Conservation (phyloP, 1,140 invertebrate genomes). For the Drosophila asahinai region DNA sequence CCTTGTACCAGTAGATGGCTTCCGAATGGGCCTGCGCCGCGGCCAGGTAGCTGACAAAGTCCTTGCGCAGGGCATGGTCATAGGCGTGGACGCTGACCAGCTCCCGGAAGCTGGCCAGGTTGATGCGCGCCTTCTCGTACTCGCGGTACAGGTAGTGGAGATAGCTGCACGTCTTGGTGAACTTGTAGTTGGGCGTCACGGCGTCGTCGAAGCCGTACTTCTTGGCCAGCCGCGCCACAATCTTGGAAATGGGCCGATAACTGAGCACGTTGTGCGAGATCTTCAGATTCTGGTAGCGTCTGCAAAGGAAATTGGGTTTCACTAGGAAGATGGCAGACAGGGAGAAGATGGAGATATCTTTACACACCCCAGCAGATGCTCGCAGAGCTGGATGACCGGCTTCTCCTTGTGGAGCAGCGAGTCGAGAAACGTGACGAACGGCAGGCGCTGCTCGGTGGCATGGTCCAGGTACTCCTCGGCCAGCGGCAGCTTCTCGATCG, state of each 20-base stretch:
- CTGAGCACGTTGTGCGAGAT: conserved; percentile 85
- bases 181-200: conserved; percentile 87
- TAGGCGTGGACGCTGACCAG: conserved; percentile 87
- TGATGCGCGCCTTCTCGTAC: conserved; percentile 87
- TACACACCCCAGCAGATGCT: conserved; percentile 85
- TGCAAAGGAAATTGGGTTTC: conserved; percentile 2
- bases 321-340: background rate
- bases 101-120: conserved; percentile 88
- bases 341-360: background rate
- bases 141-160: conserved; percentile 88
- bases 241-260: conserved; percentile 87
- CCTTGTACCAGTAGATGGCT: conserved; percentile 87
- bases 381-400: conserved; percentile 82
- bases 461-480: conserved; percentile 88
- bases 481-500: conserved; percentile 89
- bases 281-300: conserved; percentile 65
- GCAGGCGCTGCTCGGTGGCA: conserved; percentile 86
- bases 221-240: conserved; percentile 87
- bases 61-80: conserved; percentile 85
- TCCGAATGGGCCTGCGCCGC: conserved; percentile 75
- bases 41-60: conserved; percentile 86
- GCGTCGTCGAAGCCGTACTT: conserved; percentile 87
- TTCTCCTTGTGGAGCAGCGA: conserved; percentile 86
- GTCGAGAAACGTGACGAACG: conserved; percentile 88
- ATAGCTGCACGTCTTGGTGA: conserved; percentile 87